A percentile compares a stretch with the other conserved stretches of the same genome.
Conservation (phyloP, 2,113 vertebrate genomes). For the Australoheros scitulus region DNA sequence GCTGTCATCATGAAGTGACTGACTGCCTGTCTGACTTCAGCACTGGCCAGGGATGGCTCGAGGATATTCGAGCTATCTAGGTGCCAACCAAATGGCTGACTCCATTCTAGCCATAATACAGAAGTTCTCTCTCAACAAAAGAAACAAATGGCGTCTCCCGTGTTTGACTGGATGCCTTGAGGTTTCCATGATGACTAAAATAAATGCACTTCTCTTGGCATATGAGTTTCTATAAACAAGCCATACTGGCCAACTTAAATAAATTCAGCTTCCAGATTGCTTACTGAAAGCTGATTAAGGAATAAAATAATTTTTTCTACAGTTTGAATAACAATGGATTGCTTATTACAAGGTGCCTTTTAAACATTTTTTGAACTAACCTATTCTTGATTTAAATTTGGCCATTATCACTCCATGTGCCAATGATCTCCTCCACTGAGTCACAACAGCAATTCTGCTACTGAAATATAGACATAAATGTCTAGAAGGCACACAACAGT, state of each 20-base stretch:
- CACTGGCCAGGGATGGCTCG: constrained; percentile 20
- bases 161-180: constrained; percentile 48
- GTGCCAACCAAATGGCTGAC: constrained; percentile 31
- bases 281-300: not conserved
- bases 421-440: not conserved
- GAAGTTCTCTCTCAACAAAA: constrained; percentile 33
- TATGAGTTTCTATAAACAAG: not conserved
- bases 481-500: not conserved
- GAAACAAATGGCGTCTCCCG: constrained; percentile 38
- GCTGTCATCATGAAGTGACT: constrained; percentile 55
- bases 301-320: no score
- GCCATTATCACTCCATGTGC: not conserved
- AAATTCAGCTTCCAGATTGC: not conserved
- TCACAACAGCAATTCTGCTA: not conserved
- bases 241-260: not conserved
- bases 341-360: not conserved
- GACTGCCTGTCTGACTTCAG: constrained; percentile 44
- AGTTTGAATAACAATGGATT: not conserved
- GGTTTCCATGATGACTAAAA: constrained; percentile 21
- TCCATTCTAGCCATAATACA: constrained; percentile 5
- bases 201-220: constrained; percentile 1
- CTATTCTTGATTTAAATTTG: not conserved
- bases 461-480: not conserved
- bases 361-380: rapidly evolving
- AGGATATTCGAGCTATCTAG: constrained; percentile 46